Evolutionary conservation across 23 tunicate genomes (phyloP).

Genomic region (Botrylloides violaceus): DNA sequence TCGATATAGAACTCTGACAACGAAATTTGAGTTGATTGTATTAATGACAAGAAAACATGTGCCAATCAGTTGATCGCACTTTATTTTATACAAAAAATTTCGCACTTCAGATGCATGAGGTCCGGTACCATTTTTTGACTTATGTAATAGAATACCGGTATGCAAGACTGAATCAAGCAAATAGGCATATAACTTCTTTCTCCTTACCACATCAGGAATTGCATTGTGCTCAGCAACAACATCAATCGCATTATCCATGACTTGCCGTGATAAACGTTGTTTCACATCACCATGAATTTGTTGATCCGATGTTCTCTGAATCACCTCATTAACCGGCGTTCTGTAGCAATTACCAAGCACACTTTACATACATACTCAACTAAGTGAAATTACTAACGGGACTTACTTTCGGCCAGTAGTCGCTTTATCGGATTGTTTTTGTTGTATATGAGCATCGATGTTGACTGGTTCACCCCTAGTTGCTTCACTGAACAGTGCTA

Average conservation of each 20-base stretch:
- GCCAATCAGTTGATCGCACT: no score
- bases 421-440: background rate
- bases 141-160: no score
- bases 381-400: no score
- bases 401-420: no score
- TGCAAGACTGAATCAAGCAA: no score
- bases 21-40: no score
- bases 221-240: constrained; percentile 51
- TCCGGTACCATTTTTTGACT: no score
- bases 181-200: no score
- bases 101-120: no score
- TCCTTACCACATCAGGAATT: background rate
- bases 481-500: constrained; percentile 46
- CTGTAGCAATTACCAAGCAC: constrained; percentile 3
- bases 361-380: no score
- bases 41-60: no score
- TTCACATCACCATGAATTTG: constrained; percentile 10
- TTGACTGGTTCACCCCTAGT: background rate
- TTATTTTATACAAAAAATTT: no score
- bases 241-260: constrained; percentile 44
- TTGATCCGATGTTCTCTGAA: constrained; percentile 27
- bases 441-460: background rate
- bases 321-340: constrained; percentile 41
- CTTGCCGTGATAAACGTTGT: constrained; percentile 41
- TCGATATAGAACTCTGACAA: background rate